These are phyloP conservation scores for Suricata suricatta DNA, from an alignment of 2,113 vertebrate genomes.

Conservation along the genomic window DNA sequence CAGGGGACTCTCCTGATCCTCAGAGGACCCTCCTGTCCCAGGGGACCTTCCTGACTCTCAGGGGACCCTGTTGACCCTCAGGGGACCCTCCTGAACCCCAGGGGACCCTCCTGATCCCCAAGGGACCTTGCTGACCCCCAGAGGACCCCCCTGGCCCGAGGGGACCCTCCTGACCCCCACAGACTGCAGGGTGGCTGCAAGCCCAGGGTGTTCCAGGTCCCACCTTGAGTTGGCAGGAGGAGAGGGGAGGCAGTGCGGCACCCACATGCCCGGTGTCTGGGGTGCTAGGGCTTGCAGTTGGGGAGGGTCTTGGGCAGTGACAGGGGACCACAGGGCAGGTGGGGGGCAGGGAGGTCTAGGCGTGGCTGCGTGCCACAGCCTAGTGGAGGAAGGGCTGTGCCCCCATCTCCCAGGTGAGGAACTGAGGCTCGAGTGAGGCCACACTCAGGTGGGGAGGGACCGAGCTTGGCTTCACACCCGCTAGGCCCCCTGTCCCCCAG, in stretches of 20 bases:
- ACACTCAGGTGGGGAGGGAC: not conserved
- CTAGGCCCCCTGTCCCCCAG: not conserved
- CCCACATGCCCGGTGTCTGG: not conserved
- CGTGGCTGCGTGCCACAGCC: too few relatives aligned
- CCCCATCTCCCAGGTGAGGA: not conserved
- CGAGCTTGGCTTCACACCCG: not conserved
- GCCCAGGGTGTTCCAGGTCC: not conserved
- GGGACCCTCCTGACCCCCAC: too few relatives aligned
- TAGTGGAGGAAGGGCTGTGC: not conserved
- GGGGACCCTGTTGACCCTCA: too few relatives aligned
- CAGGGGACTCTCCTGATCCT: too few relatives aligned
- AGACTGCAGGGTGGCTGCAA: too few relatives aligned
- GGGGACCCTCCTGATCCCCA: too few relatives aligned
- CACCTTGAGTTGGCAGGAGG: not conserved
- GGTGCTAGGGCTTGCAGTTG: not conserved
- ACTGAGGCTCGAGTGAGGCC: not conserved
- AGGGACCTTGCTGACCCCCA: not conserved
- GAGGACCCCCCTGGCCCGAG: not conserved
- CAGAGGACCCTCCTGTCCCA: too few relatives aligned
- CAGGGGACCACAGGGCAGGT: too few relatives aligned
- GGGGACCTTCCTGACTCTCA: too few relatives aligned
- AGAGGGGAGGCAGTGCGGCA: not conserved
- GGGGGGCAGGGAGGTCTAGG: not conserved
- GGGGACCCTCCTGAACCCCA: too few relatives aligned
- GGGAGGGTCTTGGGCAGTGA: not conserved